Percentiles rank a stretch among this genome's conserved stretches.
Conservation (phyloP, 1,140 invertebrate genomes). For the Nylanderia fulva region DNA sequence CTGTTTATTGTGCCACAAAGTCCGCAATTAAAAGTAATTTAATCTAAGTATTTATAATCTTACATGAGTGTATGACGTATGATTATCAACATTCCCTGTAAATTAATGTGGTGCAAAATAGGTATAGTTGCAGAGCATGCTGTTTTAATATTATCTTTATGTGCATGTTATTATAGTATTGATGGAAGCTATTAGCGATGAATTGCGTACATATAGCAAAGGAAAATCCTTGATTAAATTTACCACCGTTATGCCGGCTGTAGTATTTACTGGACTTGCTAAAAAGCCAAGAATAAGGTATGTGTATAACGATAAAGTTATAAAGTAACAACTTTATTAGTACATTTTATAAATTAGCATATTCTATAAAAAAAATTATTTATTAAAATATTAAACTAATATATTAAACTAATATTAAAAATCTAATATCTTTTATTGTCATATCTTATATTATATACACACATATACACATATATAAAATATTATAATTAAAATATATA, state of each 20-base stretch:
- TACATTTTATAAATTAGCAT: not conserved
- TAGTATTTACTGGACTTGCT: not conserved
- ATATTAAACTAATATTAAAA: no score
- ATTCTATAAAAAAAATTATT: not conserved
- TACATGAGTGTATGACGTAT: not conserved
- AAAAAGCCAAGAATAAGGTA: not conserved
- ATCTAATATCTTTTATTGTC: no score
- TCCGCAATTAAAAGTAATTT: conserved; percentile 90
- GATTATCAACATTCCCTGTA: no score
- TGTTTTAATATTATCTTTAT: no score
- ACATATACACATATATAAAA: no score
- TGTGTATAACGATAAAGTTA: not conserved
- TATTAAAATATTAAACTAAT: no score
- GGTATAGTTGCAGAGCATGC: no score
- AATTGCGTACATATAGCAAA: not conserved
- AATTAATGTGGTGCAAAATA: no score
- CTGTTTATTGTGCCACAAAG: conserved; percentile 94
- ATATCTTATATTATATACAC: no score
- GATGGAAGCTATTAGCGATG: not conserved
- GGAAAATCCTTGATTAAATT: not conserved
- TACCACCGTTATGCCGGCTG: not conserved
- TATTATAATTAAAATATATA: no score
- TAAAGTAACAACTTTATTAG: not conserved
- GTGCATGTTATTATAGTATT: not conserved
- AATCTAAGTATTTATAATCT: not conserved